Evolutionary conservation across 2,797 vertebrate genomes (phyloP), one percentile per base, ranked within the genome.

Genomic region (Eidolon dupreanum): DNA sequence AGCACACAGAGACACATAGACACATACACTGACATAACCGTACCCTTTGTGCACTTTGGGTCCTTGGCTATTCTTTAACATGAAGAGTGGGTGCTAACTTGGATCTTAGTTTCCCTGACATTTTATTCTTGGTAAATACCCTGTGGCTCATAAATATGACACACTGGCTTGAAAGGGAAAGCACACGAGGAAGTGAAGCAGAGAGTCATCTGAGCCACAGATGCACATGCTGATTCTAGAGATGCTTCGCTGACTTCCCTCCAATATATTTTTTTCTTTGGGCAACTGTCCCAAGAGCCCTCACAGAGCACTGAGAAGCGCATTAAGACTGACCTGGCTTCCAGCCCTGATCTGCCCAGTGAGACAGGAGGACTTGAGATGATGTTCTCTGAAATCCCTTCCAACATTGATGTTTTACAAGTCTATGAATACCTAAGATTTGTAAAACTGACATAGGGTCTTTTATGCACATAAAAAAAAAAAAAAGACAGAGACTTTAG

Each of bases 221-320:
- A 41, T 8, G 16, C 28, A 65, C 31, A 46, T 28, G 49, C 33
- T 41, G 20, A 26, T 5, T 24, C 3, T 3, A 13, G 41, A 1
- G 28, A 24, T 22, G 36, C 19, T 70, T 81, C 5, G 0, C n/a
- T 19, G 41, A n/a, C 22, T 36, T 66, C 9, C 33, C 24, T 73
- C 41, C 28, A 26, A 2, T 11, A 15, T 6, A 10, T n/a, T 85
- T 43, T 57, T 75, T 82, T 66, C 38, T 1, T n/a, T 22, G 53
- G 41, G 75, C 10, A 17, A 65, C 55, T 36, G 17, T 9, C 53
- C 66, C 41, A 1, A 4, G 33, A 65, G 20, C 3, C 66, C n/a
- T 1, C 4, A 0, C 0, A 33, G 65, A 28, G 2, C 77, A 73
- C 19, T 28, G 59, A 86, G 75, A 41, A 43, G 16, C 0, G 0